These are phyloP conservation scores for Odontesthes bonariensis DNA, from an alignment of 2,113 vertebrate genomes.

Conservation along the genomic window DNA sequence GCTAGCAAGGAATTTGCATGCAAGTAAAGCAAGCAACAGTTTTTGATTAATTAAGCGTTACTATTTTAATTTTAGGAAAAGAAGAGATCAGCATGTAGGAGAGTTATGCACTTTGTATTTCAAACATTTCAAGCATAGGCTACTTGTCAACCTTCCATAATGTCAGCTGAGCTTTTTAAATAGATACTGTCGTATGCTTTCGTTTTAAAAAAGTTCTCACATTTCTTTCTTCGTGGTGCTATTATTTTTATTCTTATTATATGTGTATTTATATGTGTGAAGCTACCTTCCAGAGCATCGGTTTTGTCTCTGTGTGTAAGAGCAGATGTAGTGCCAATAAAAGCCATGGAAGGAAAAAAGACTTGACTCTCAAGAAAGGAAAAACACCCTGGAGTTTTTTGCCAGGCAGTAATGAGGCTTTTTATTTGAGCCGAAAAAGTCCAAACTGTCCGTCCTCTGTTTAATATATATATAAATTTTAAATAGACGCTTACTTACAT, in stretches of 20 bases:
- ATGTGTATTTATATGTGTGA: conserved; percentile 39
- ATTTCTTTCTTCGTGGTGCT: neutral
- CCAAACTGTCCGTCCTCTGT: neutral
- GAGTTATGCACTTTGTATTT: too few species aligned
- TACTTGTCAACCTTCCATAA: too few species aligned
- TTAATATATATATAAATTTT: neutral
- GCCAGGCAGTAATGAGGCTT: conserved; percentile 19
- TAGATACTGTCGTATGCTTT: neutral
- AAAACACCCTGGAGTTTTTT: conserved; percentile 15
- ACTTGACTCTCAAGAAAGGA: neutral
- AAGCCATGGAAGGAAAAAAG: conserved; percentile 1
- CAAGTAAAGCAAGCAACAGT: too few species aligned
- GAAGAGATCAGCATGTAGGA: too few species aligned
- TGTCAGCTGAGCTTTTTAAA: too few species aligned
- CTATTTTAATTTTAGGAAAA: too few species aligned
- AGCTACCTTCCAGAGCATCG: conserved; percentile 37
- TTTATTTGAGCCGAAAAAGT: conserved; percentile 17
- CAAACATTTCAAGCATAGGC: too few species aligned
- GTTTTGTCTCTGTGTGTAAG: conserved; percentile 16
- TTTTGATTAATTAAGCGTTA: too few species aligned
- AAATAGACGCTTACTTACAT: neutral
- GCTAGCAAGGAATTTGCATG: too few species aligned
- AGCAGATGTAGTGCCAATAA: conserved; percentile 11
- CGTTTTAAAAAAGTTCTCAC: conserved; percentile 14
- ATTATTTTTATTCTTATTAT: conserved; percentile 1